phyloP scores from a whole-genome alignment of 2,113 vertebrate species.

The Ciconia maguari region DNA sequence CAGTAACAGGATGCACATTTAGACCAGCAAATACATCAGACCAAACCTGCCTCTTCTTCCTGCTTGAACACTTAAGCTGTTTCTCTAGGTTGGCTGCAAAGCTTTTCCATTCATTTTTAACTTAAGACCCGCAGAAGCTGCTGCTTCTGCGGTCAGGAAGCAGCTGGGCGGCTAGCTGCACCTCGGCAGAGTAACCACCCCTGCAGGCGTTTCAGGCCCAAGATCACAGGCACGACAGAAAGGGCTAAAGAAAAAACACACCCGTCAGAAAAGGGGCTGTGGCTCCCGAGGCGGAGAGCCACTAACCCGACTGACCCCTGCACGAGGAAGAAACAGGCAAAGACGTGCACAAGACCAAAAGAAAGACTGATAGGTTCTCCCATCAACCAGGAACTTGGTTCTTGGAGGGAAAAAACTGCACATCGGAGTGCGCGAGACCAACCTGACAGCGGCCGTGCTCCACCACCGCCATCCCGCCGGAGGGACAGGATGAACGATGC shows the following conservation, averaged over 20 bases:
- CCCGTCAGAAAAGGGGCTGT: fast-evolving
- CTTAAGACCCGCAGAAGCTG: neutral
- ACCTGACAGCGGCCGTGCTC: neutral
- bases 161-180: neutral
- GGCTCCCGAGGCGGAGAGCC: neutral
- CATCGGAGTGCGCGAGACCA: fast-evolving
- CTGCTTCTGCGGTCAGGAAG: too few species aligned
- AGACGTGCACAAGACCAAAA: neutral
- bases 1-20: neutral
- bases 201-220: neutral
- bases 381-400: neutral
- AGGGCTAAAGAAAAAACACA: neutral
- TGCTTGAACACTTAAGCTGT: neutral
- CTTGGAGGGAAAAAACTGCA: neutral
- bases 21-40: neutral
- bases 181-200: neutral
- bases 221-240: neutral
- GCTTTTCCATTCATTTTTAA: neutral
- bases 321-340: neutral
- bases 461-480: fast-evolving
- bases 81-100: neutral
- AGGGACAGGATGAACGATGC: fast-evolving
- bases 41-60: neutral
- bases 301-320: fast-evolving
- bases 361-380: neutral